Base-by-base conservation (phyloP, 2,888 invertebrate genomes). In the Thera britannica region DNA sequence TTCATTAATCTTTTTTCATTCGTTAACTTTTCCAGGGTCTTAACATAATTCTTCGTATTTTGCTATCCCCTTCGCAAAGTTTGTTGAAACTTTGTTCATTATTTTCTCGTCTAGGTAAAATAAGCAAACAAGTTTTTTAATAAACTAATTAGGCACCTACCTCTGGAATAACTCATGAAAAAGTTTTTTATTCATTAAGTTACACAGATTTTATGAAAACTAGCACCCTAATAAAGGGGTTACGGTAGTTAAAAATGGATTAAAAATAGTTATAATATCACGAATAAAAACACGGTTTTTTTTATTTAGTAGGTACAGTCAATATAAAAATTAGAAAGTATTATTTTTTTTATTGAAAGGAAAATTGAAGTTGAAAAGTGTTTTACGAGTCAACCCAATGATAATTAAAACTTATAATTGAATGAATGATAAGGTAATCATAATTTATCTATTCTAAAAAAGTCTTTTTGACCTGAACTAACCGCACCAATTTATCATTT, bases 51-150 rank as follows among this genome's bases (percentile, higher is more conserved):
- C 54, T 48, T 38, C 59, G 54, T 48, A 60, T 52, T 41, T 52
- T 12, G 38, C 38, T 56, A 41, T 41, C 35, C 38, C n/a, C 36
- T 58, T 58, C 54, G 54, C 58, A 38, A 65, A 48, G 65, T 59
- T 38, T 38, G 44, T 3, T 34, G 4, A 11, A 59, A 59, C 11
- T 65, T 65, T 38, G 46, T 46, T 65, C 48, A 65, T 65, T 65
- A 65, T 12, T 65, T 46, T 55, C 46, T 9, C 34, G 46, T 58
- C 44, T 58, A 64, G 2, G 54, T 38, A 12, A 63, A 23, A 8
- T 0, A 38, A n/a, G 38, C 6, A 52, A 3, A 38, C 35, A 62
- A 64, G 51, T 65, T 65, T 59, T 59, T 59, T 59, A 65, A 59
- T 63, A 63, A 58, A 51, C 52, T 36, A 23, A 52, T 58, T 51